Conservation (phyloP, 2,888 invertebrate genomes). For the Petrolisthes manimaculis region DNA sequence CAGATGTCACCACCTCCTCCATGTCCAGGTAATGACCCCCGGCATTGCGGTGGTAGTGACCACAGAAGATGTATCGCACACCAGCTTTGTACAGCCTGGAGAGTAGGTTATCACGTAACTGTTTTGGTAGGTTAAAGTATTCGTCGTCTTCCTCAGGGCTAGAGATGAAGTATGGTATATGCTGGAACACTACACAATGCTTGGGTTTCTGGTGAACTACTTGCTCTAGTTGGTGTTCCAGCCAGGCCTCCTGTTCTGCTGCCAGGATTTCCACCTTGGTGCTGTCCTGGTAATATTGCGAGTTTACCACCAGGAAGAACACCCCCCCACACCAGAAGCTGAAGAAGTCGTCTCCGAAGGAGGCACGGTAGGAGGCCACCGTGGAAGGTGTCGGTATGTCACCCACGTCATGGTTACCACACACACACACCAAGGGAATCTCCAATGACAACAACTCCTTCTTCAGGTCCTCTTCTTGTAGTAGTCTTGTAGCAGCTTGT, state of each 20-base stretch:
- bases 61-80: slow-evolving; percentile 72
- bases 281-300: slow-evolving; percentile 70
- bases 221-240: slow-evolving; percentile 69
- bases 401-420: slow-evolving; percentile 74
- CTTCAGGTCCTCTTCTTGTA: slow-evolving; percentile 71
- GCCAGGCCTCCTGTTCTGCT: slow-evolving; percentile 71
- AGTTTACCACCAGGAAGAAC: slow-evolving; percentile 72
- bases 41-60: slow-evolving; percentile 73
- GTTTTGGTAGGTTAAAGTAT: slow-evolving; percentile 70
- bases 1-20: slow-evolving; percentile 72
- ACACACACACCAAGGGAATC: slow-evolving; percentile 72
- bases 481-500: slow-evolving; percentile 66
- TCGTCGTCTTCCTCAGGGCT: slow-evolving; percentile 69
- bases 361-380: slow-evolving; percentile 67
- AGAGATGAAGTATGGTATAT: slow-evolving; percentile 72
- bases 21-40: slow-evolving; percentile 71
- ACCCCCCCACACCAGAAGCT: slow-evolving; percentile 72
- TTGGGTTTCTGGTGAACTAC: slow-evolving; percentile 67
- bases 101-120: slow-evolving; percentile 69
- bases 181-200: slow-evolving; percentile 71
- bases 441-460: slow-evolving; percentile 70
- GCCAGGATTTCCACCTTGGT: slow-evolving; percentile 68
- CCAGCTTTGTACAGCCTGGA: slow-evolving; percentile 70
- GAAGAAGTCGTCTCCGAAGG: slow-evolving; percentile 73
- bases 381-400: slow-evolving; percentile 70